Percentiles rank a stretch among this genome's conserved stretches.
These are phyloP conservation scores for Conomelus anceps DNA, from an alignment of 2,888 invertebrate genomes.

Conservation along the genomic window DNA sequence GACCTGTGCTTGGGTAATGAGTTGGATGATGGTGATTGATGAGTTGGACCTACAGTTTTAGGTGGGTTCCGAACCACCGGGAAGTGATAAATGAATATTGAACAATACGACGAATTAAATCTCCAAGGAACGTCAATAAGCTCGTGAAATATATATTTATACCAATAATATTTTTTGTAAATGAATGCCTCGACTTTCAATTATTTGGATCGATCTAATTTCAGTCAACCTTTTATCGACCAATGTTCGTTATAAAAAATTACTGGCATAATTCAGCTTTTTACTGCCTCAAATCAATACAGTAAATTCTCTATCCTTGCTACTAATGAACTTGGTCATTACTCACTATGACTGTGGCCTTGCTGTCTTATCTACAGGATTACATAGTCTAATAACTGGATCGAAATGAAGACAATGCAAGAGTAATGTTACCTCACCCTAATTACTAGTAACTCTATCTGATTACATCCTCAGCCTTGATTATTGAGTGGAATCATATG, in stretches of 20 bases:
- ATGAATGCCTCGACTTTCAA: not conserved
- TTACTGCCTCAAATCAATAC: not conserved
- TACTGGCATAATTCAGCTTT: not conserved
- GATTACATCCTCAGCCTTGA: not conserved
- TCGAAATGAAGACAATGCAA: not conserved
- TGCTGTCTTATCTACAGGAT: not conserved
- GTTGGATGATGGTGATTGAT: no score
- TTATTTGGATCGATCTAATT: not conserved
- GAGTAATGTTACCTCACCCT: not conserved
- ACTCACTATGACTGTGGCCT: not conserved
- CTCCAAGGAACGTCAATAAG: no score
- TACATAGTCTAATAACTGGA: not conserved
- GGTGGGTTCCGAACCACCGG: no score
- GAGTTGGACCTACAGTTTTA: no score
- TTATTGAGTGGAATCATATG: not conserved
- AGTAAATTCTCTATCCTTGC: not conserved
- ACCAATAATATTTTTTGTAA: not conserved
- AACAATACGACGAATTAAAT: no score
- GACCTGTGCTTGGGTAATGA: no score
- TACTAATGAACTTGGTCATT: not conserved
- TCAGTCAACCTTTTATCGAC: not conserved
- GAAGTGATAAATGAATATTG: no score
- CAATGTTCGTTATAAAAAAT: not conserved
- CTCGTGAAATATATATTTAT: not conserved
- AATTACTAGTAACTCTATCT: not conserved